Evolutionary conservation across 2,888 invertebrate species (phyloP), one percentile per base, ranked within the genome.

Genomic region (Eupithecia inturbata): DNA sequence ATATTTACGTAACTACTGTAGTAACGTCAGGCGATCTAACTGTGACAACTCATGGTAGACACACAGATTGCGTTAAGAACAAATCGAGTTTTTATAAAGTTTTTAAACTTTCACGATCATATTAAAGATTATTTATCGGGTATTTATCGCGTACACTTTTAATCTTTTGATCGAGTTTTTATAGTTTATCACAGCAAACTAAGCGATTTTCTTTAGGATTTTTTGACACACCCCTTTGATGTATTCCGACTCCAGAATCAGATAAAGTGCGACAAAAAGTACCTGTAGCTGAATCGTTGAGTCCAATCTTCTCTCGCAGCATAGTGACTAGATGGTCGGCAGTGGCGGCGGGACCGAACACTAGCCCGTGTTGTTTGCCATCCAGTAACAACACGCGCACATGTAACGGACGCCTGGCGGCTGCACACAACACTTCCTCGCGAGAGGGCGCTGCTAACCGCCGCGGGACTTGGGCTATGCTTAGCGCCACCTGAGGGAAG

Each of bases 321-420:
- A 97, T 96, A 85, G 97, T 96, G 88, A 98, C 96, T 3, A 99
- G 97, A 86, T 99, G 98, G 83, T 96, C 96, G 5, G 98, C 97
- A 0, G 98, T 98, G 67, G 98, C 98, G 41, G 98, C 98, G 0
- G 99, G 98, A 86, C 99, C 98, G 92, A 99, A 99, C 91, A 99
- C 99, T 0, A 99, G 96, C 0, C 98, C 98, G 89, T 99, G 98
- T 88, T 98, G 98, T 86, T 98, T 98, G 1, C 98, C 98, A 88
- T 99, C 99, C 96, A 99, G 97, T 84, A 99, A 96, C 88, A 98
- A 96, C 85, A 99, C 98, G 67, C 98, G 96, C 4, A 98, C 98
- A 88, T 98, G 98, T 81, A 99, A 97, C 0, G 98, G 98, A 68
- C 98, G 95, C 67, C 99, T 95, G 84, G 98, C 98, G 62, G 98